Evolutionary conservation across 1,140 invertebrate species (phyloP).

Genomic region (Ylistrum balloti): DNA sequence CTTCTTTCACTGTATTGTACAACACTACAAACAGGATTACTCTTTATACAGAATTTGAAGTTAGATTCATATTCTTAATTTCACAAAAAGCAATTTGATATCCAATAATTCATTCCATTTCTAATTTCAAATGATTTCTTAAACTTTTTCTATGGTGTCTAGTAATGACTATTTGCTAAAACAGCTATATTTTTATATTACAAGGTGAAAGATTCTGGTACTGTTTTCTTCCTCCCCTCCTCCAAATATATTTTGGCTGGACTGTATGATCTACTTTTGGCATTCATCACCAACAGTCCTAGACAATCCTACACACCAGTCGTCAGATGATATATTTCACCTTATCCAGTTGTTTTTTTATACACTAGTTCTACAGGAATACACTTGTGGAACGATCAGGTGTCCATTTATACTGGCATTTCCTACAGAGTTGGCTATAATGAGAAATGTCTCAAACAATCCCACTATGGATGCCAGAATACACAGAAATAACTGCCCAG

Average conservation of each 20-base stretch:
- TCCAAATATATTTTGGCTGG: background rate
- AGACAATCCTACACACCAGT: background rate
- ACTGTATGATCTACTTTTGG: background rate
- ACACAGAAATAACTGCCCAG: slow-evolving; percentile 13
- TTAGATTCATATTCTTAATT: too few species aligned
- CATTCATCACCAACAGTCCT: background rate
- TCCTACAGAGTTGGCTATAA: background rate
- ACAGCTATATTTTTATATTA: background rate
- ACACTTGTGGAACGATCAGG: background rate
- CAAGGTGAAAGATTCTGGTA: background rate
- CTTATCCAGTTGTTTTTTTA: background rate
- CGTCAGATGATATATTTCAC: background rate
- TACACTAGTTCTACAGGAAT: background rate
- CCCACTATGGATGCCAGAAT: background rate
- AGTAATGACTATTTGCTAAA: background rate
- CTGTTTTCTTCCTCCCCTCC: background rate
- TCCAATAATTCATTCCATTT: background rate
- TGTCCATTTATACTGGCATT: background rate
- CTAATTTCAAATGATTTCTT: background rate
- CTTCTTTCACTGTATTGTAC: too few species aligned
- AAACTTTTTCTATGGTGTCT: background rate
- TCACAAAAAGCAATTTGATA: background rate
- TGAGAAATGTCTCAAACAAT: slow-evolving; percentile 34
- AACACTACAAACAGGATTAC: too few species aligned
- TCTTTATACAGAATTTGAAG: too few species aligned